Percentiles rank a stretch among this genome's conserved stretches.
These are phyloP conservation scores for Leguminivora glycinivorella DNA, from an alignment of 1,140 invertebrate genomes.

Conservation along the genomic window DNA sequence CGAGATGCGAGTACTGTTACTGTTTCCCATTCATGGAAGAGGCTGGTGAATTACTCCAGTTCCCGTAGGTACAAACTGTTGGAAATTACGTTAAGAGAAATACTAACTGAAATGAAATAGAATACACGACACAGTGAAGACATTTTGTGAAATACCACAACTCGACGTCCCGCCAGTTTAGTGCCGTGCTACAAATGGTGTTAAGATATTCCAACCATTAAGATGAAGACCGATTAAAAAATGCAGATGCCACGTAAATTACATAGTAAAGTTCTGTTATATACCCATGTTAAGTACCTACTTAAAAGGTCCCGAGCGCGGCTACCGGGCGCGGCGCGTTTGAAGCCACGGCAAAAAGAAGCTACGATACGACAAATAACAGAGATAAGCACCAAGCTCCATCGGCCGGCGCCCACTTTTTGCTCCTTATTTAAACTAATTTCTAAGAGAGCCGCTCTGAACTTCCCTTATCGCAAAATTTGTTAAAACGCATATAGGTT, in stretches of 20 bases:
- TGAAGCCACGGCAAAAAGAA: slow-evolving; percentile 61
- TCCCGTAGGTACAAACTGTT: no score
- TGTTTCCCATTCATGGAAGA: no score
- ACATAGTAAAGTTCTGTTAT: slow-evolving; percentile 46
- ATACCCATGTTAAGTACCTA: slow-evolving; percentile 43
- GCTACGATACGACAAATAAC: slow-evolving; percentile 75
- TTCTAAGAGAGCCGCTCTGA: slow-evolving; percentile 45
- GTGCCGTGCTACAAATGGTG: not conserved
- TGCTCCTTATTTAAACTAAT: slow-evolving; percentile 56
- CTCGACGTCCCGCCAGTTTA: not conserved
- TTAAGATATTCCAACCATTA: slow-evolving; percentile 25
- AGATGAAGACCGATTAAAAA: slow-evolving; percentile 22
- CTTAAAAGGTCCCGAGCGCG: slow-evolving; percentile 44
- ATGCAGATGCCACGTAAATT: slow-evolving; percentile 23
- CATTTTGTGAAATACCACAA: not conserved
- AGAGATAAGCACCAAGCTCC: slow-evolving; percentile 57
- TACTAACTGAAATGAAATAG: not conserved
- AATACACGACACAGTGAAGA: not conserved
- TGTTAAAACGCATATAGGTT: slow-evolving; percentile 23
- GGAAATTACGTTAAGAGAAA: no score
- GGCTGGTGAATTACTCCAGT: no score
- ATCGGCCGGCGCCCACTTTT: slow-evolving; percentile 64
- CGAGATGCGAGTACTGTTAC: no score
- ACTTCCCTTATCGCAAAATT: slow-evolving; percentile 42
- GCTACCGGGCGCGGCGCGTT: slow-evolving; percentile 71